Percentiles rank a stretch among this genome's conserved stretches.
These are phyloP conservation scores for Sceloporus undulatus DNA, from an alignment of 2,113 vertebrate genomes.

Conservation along the genomic window DNA sequence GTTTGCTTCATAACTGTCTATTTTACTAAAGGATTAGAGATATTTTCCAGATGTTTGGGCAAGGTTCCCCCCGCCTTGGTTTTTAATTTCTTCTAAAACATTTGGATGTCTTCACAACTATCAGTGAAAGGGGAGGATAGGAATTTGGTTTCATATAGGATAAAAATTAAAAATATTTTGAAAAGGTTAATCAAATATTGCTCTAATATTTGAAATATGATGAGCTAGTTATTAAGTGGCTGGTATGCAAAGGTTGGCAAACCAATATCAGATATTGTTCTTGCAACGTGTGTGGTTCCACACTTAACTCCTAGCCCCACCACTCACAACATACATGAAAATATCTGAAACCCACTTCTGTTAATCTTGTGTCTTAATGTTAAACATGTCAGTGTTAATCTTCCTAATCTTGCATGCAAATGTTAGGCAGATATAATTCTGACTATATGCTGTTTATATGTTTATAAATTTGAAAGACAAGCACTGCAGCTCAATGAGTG, in stretches of 20 bases:
- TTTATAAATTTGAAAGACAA: not conserved
- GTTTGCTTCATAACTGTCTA: not conserved
- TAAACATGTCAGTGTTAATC: no score
- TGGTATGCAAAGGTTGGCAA: not conserved
- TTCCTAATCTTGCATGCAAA: constrained; percentile 17
- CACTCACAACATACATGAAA: not conserved
- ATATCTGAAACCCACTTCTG: no score
- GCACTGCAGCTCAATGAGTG: not conserved
- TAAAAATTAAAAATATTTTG: not conserved
- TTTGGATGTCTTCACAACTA: no score
- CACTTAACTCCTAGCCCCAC: not conserved
- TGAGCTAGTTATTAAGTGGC: not conserved
- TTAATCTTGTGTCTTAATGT: no score
- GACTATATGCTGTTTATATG: not conserved
- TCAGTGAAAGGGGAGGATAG: not conserved
- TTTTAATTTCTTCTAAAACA: not conserved
- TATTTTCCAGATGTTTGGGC: not conserved
- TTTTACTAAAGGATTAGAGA: not conserved
- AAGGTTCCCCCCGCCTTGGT: not conserved
- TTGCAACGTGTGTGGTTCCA: not conserved
- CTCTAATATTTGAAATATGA: constrained; percentile 2
- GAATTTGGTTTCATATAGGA: not conserved
- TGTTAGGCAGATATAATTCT: not conserved
- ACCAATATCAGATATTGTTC: not conserved
- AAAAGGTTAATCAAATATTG: not conserved